Evolutionary conservation across 2,113 vertebrate species (phyloP).

Genomic region (Barbus barbus): DNA sequence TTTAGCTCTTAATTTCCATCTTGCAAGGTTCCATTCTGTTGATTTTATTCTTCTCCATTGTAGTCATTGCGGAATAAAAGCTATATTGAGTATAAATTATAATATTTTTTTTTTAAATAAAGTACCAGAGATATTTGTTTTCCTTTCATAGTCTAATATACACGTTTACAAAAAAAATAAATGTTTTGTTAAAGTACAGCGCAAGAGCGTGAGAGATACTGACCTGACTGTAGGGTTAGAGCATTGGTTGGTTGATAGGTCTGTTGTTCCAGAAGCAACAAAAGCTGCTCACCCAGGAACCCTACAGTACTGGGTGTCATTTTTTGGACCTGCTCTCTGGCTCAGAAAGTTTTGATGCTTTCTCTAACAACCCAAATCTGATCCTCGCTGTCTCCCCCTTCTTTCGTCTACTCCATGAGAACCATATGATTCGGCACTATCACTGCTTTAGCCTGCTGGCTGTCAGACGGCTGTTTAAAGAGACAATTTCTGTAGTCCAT

Average conservation of each 20-base stretch:
- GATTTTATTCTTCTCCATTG: too few species aligned
- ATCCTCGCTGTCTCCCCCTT: not conserved
- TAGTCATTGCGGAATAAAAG: too few species aligned
- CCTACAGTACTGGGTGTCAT: not conserved
- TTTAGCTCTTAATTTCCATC: not conserved
- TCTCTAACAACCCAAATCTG: slow-evolving; percentile 7
- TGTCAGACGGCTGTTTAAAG: slow-evolving; percentile 63
- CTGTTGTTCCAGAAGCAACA: not conserved
- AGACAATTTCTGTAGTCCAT: slow-evolving; percentile 74
- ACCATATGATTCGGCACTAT: slow-evolving; percentile 54
- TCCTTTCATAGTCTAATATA: not conserved
- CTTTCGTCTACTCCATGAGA: slow-evolving; percentile 12
- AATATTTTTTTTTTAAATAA: too few species aligned
- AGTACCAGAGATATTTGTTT: not conserved
- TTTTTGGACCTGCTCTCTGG: not conserved
- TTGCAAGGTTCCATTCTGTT: not conserved
- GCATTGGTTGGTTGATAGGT: not conserved
- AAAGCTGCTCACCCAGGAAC: not conserved
- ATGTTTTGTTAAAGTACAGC: not conserved
- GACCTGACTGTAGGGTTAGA: not conserved
- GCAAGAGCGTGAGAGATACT: not conserved
- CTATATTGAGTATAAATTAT: too few species aligned
- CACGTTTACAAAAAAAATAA: too few species aligned
- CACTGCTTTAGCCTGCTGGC: slow-evolving; percentile 49
- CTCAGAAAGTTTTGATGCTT: not conserved